A percentile compares a stretch with the other conserved stretches of the same genome.
phyloP scores from a whole-genome alignment of 2,888 invertebrate genomes.

The Pammene fasciana region DNA sequence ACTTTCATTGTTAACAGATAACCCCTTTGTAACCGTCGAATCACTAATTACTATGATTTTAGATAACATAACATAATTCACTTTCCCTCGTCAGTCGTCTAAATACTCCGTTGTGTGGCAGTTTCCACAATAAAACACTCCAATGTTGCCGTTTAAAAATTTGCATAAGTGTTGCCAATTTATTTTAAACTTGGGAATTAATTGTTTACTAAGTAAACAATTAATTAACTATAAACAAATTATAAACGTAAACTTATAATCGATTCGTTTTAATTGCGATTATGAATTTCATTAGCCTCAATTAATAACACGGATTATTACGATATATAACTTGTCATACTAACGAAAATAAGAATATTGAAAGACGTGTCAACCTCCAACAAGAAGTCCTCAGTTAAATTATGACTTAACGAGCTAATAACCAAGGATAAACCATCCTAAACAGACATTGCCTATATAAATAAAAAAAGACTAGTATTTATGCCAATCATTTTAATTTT shows the following conservation, averaged over 20 bases:
- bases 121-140: conserved; percentile 43
- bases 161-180: conserved; percentile 29
- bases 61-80: conserved; percentile 43
- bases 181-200: conserved; percentile 13
- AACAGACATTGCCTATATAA: no score
- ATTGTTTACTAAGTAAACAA: conserved; percentile 16
- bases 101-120: conserved; percentile 29
- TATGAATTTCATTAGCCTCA: background rate
- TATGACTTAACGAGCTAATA: no score
- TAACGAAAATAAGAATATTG: background rate
- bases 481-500: no score
- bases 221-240: no score
- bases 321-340: background rate
- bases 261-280: background rate
- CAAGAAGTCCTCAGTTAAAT: background rate
- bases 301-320: background rate
- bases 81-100: conserved; percentile 36
- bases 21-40: conserved; percentile 31
- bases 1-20: conserved; percentile 37
- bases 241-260: conserved; percentile 15
- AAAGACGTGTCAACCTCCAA: background rate
- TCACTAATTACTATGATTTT: conserved; percentile 39
- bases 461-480: no score
- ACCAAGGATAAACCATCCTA: no score
- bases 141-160: conserved; percentile 18